Evolutionary conservation across 1,140 invertebrate species (phyloP).

Genomic region (Hycleus phaleratus): DNA sequence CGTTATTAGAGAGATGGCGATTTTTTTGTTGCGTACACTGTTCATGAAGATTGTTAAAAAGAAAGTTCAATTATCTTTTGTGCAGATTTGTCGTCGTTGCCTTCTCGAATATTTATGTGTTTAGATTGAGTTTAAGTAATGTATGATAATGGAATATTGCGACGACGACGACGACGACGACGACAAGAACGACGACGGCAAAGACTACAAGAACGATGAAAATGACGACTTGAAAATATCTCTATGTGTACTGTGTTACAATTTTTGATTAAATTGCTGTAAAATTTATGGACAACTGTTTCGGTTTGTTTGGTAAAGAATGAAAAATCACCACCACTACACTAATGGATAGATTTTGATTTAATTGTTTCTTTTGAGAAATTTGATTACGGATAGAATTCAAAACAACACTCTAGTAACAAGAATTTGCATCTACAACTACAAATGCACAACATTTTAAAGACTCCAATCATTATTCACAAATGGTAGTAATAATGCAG

Average conservation of each 20-base stretch:
- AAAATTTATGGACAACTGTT: constrained; percentile 21
- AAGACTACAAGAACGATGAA: not conserved
- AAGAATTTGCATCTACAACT: too few relatives aligned
- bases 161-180: not conserved
- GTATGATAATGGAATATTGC: constrained; percentile 29
- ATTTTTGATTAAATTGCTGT: constrained; percentile 34
- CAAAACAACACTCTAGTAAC: too few relatives aligned
- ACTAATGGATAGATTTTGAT: too few relatives aligned
- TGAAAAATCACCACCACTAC: too few relatives aligned
- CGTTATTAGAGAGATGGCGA: too few relatives aligned
- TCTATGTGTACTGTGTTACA: constrained; percentile 14
- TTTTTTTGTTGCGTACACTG: too few relatives aligned
- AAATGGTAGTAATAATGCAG: too few relatives aligned
- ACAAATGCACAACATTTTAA: too few relatives aligned
- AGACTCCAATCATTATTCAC: too few relatives aligned
- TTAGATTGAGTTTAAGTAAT: constrained; percentile 33
- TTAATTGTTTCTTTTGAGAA: too few relatives aligned
- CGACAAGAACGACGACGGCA: not conserved
- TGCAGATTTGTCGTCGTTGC: constrained; percentile 22
- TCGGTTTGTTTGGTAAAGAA: not conserved
- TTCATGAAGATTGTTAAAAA: not conserved
- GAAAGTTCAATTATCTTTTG: constrained; percentile 22
- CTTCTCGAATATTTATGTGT: constrained; percentile 30
- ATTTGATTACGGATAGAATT: too few relatives aligned
- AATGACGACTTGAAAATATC: constrained; percentile 21